These are phyloP conservation scores for Apodemia hepburni DNA, from an alignment of 2,888 invertebrate genomes.

Conservation along the genomic window DNA sequence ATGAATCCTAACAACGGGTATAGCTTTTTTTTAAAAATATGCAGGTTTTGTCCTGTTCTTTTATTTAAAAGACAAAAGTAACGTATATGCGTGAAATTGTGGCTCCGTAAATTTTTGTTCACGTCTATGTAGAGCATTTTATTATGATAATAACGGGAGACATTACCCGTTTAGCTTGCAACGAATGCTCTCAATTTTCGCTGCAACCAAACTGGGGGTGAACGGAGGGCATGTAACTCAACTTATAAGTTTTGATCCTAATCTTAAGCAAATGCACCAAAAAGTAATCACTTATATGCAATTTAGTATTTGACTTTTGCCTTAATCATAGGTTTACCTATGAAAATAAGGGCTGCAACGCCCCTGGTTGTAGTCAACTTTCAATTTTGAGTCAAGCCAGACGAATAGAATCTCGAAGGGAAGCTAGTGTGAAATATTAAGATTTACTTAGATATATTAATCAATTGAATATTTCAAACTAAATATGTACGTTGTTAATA, in stretches of 20 bases:
- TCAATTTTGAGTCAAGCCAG: no score
- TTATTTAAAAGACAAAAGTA: slow-evolving; percentile 36
- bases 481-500: no score
- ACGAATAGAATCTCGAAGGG: no score
- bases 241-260: slow-evolving; percentile 38
- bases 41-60: slow-evolving; percentile 33
- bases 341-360: no score
- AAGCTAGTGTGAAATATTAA: no score
- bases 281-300: neutral
- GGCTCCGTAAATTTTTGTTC: slow-evolving; percentile 42
- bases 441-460: no score
- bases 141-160: slow-evolving; percentile 67
- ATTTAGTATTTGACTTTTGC: neutral
- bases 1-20: slow-evolving; percentile 29
- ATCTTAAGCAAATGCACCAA: neutral
- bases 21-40: slow-evolving; percentile 32
- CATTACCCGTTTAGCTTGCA: slow-evolving; percentile 63
- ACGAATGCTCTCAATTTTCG: slow-evolving; percentile 64
- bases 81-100: slow-evolving; percentile 47
- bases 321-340: no score
- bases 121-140: slow-evolving; percentile 54
- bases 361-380: no score
- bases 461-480: no score
- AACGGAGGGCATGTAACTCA: slow-evolving; percentile 39
- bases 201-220: slow-evolving; percentile 48